These are phyloP conservation scores for Panthera uncia DNA, from an alignment of 2,113 vertebrate genomes.

Conservation along the genomic window DNA sequence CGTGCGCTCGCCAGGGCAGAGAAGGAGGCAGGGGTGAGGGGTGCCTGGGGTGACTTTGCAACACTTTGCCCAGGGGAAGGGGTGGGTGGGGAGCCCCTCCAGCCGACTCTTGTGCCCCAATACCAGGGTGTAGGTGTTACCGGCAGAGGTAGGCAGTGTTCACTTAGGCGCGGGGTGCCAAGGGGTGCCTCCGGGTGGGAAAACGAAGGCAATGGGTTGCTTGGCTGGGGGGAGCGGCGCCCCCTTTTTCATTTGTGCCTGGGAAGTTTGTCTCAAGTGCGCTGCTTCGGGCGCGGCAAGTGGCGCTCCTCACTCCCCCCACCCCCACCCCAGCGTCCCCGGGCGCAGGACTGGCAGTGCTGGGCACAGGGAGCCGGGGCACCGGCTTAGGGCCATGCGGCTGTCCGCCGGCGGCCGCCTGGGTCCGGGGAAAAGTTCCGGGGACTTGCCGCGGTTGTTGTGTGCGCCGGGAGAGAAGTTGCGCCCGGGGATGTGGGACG, in stretches of 20 bases:
- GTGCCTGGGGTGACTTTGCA: constrained; percentile 71
- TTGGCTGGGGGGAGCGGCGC: constrained; percentile 24
- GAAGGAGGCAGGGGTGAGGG: constrained; percentile 63
- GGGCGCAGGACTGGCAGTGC: constrained; percentile 12
- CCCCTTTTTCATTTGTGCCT: constrained; percentile 51
- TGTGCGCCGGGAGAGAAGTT: constrained; percentile 70
- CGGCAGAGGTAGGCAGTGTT: constrained; percentile 63
- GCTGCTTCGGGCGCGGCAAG: constrained; percentile 66
- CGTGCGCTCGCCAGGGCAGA: constrained; percentile 6
- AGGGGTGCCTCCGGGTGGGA: constrained; percentile 35
- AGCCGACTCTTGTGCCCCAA: neutral
- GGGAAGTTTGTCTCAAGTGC: constrained; percentile 76
- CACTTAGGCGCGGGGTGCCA: neutral
- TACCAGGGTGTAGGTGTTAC: constrained; percentile 18
- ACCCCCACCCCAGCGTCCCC: neutral
- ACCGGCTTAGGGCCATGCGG: neutral
- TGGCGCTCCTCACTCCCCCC: constrained; percentile 45
- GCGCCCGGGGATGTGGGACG: constrained; percentile 56
- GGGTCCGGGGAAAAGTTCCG: constrained; percentile 71
- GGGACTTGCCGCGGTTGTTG: constrained; percentile 60
- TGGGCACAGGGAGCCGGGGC: constrained; percentile 24
- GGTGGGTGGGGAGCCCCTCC: constrained; percentile 52
- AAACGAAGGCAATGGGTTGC: neutral
- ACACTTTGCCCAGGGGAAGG: constrained; percentile 72
- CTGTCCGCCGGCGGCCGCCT: neutral